Percentiles rank a stretch among this genome's conserved stretches.
Evolutionary conservation across 2,113 vertebrate species (phyloP).

Genomic region (Xyliphius kryptos): DNA sequence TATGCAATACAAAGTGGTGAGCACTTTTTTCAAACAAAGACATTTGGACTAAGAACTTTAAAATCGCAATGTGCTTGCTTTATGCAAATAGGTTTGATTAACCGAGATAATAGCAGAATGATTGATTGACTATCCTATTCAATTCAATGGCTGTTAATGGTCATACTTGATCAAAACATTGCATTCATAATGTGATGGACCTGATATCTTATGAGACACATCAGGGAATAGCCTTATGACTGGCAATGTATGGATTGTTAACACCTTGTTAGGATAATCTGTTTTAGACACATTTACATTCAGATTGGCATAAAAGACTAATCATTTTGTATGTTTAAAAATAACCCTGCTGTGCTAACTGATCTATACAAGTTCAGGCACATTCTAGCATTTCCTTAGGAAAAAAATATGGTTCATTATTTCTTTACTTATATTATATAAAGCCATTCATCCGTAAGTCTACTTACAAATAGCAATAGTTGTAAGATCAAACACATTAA

Average conservation of each 20-base stretch:
- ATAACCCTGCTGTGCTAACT: background rate
- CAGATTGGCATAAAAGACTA: slow-evolving; percentile 2
- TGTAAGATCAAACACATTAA: no score
- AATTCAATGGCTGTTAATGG: slow-evolving; percentile 26
- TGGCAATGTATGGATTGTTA: background rate
- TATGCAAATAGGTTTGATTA: slow-evolving; percentile 29
- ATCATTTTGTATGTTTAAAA: slow-evolving; percentile 13
- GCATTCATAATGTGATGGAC: background rate
- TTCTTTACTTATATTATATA: no score
- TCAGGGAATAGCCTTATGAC: slow-evolving; percentile 17
- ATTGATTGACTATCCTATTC: slow-evolving; percentile 19
- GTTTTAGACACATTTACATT: slow-evolving; percentile 3
- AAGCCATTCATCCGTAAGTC: no score
- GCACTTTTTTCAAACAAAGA: background rate
- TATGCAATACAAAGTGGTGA: background rate
- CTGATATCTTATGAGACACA: slow-evolving; percentile 13
- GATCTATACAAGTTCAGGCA: no score
- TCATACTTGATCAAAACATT: slow-evolving; percentile 23
- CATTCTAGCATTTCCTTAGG: background rate
- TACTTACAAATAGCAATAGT: no score
- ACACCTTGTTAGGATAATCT: slow-evolving; percentile 23
- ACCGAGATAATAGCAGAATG: background rate
- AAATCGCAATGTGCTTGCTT: slow-evolving; percentile 1
- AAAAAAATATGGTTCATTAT: background rate
- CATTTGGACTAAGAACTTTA: background rate